Conservation (phyloP, 1,140 invertebrate genomes). For the Bombyx mori region ASM3026992v2 NC_085113.1:1761501-1762000, state of each 20-base stretch:
- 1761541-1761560: too few relatives aligned
- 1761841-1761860: slow-evolving; percentile 53
- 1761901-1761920: slow-evolving; percentile 65
- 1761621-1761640: too few relatives aligned
- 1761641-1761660: too few relatives aligned
- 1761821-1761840: slow-evolving; percentile 43
- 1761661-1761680: too few relatives aligned
- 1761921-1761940: slow-evolving; percentile 61
- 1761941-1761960: slow-evolving; percentile 53
- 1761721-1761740: background rate
- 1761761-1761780: slow-evolving; percentile 13
- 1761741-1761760: background rate
- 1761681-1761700: too few relatives aligned
- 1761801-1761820: slow-evolving; percentile 30
- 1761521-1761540: too few relatives aligned
- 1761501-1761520: too few relatives aligned
- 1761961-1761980: too few relatives aligned
- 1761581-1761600: too few relatives aligned
- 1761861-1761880: slow-evolving; percentile 61
- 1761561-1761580: too few relatives aligned
- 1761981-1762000: too few relatives aligned
- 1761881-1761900: slow-evolving; percentile 66
- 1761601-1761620: too few relatives aligned
- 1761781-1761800: slow-evolving; percentile 35
- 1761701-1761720: background rate